Evolutionary conservation across 2,797 vertebrate genomes (phyloP), one percentile per base, ranked within the genome.

Genomic region (Aeoliscus strigatus): DNA sequence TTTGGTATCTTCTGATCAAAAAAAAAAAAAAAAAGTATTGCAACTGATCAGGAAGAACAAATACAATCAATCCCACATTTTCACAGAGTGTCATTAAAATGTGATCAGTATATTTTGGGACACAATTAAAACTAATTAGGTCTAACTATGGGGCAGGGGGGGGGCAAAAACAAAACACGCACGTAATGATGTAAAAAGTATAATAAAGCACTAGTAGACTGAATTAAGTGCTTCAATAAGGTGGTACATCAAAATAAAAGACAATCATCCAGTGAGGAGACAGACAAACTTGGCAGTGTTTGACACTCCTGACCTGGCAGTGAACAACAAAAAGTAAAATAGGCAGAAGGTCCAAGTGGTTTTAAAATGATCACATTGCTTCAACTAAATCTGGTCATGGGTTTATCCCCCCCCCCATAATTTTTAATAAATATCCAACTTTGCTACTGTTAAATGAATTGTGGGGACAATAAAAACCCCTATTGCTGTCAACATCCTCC

Each of bases 401-500:
- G 6, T 0, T 27, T 25, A 2, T 32, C 50, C 37, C 28, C 27
- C 29, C 12, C 44, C 8, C 18, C 11, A 35, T 13, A n/a, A 36
- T 50, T 61, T 48, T 65, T 62, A 63, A 82, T 79, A 79, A 75
- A 81, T 73, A 71, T 44, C 32, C 25, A 41, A 47, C 16, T 43
- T 39, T 57, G 43, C 18, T 49, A 45, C 28, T 28, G 47, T 45
- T 39, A 36, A 15, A 47, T 32, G 31, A 41, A 50, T 11, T 18
- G 6, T 32, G 2, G 30, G 31, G 45, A 29, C 26, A 39, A 27
- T 2, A 13, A 8, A 18, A 28, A 21, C 13, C 27, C 30, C 34
- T 16, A 21, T 27, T 27, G 49, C 13, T 36, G 66, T 14, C 1
- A 1, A 2, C 4, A 26, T 56, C 14, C 45, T 21, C 58, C 35